A percentile compares a stretch with the other conserved stretches of the same genome.
Conservation (phyloP, 2,797 vertebrate species). For the Anabacerthia variegaticeps region DNA sequence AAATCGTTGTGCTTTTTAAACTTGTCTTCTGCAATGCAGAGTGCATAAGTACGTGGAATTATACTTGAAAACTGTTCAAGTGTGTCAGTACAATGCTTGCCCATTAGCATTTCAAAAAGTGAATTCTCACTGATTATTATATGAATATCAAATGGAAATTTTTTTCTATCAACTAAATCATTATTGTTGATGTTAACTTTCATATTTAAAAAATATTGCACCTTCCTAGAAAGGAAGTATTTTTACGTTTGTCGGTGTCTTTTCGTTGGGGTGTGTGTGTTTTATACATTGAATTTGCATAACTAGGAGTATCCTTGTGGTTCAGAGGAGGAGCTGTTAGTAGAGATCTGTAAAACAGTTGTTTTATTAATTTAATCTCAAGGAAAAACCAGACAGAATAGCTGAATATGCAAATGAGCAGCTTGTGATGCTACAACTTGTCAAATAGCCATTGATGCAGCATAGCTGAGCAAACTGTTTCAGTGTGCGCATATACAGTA, state of each 20-base stretch:
- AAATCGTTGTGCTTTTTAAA: background rate
- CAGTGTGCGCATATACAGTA: constrained; percentile 66
- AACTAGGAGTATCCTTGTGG: background rate
- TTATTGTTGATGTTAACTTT: background rate
- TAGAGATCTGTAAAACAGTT: background rate
- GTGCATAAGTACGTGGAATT: background rate
- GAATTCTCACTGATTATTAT: background rate
- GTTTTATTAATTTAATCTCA: constrained; percentile 26
- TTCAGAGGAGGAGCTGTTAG: constrained; percentile 8
- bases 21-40: background rate
- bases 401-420: constrained; percentile 20
- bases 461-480: constrained; percentile 69
- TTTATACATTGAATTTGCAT: background rate
- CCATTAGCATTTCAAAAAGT: background rate
- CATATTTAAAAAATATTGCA: background rate
- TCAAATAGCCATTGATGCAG: constrained; percentile 48
- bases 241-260: background rate
- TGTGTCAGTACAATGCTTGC: background rate
- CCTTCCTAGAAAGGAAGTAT: background rate
- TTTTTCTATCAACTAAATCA: background rate
- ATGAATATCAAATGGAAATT: background rate
- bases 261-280: background rate
- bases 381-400: background rate
- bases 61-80: background rate
- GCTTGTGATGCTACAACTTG: constrained; percentile 36